Evolutionary conservation across 2,888 invertebrate genomes (phyloP), one percentile per base, ranked within the genome.

Genomic region (Epinotia ramella): DNA sequence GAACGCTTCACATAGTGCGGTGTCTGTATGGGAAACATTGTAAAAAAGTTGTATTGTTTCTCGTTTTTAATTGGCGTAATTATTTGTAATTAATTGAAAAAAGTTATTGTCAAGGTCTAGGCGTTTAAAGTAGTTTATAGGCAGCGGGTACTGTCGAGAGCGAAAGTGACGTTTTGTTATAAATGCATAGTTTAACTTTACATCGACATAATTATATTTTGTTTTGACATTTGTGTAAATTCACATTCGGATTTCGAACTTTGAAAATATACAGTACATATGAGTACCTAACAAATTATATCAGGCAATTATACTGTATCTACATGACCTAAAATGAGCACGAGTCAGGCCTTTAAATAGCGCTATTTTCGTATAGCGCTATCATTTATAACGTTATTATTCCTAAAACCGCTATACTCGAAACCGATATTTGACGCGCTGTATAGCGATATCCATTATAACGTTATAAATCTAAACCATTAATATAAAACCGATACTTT

Each of bases 1-100:
- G 83, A 82, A 76, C 78, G 77, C 74, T 79, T 79, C 60, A 73
- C 49, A 66, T 53, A 46, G 59, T 65, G 28, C 24, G 24, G 70
- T 53, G 65, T 60, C 13, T 56, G 73, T 57, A 56, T 56, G 56
- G 66, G 46, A 73, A 65, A 65, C 49, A 63, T 28, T 40, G 33
- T 59, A 60, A 59, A 60, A 49, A 69, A 64, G 40, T 71, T 62
- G 56, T 56, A 53, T 63, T 68, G 64, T 60, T 64, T 66, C 46
- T 56, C 7, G 33, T 12, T 73, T 73, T 49, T 73, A 60, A 53
- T 73, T 62, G 20, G n/a, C 12, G 46, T 66, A 66, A 60, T 66
- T 66, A 62, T 40, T 56, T 28, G 56, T 56, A 69, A 64, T 57
- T 64, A 63, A 69, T 46, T 13, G 68, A 28, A 62, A 69, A 66